Base-by-base conservation (phyloP, 2,797 vertebrate genomes). In the Rhynchonycteris naso region DNA sequence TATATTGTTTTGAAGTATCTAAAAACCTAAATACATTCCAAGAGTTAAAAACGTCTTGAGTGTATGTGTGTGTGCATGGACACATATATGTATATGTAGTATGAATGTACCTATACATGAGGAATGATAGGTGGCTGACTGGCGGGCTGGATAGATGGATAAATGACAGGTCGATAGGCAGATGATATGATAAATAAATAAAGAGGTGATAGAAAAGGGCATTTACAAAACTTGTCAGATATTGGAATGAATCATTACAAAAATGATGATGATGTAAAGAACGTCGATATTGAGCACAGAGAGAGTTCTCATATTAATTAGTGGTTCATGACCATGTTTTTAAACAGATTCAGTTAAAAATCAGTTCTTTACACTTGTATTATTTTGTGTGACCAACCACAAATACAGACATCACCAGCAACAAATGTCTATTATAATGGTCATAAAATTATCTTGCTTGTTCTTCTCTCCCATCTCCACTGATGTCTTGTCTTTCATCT, bases 1-100 rank as follows among this genome's bases (percentile, higher is more conserved):
- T 81, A 43, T 21, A 63, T 63, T 85, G 63, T 58, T 93, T 95
- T 83, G 78, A 92, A 54, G 38, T 63, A 52, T 35, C 7, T 58
- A 56, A 85, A 85, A 95, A 52, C 9, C 30, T 88, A 76, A 26
- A 66, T 9, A 83, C 66, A 13, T 7, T 8, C 14, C 3, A 16
- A 80, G 10, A 76, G 33, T 58, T 52, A 72, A 54, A 88, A 33
- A 35, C 38, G 84, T 38, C 80, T 72, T 58, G 30, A 61, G 10
- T 69, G 12, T 72, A 21, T 35, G 0, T 4, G 0, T 61, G 11
- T 61, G 1, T 56, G n/a, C n/a, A 16, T 19, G 9, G 7, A 8
- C 22, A 59, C 58, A 7, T 16, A 38, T 56, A 21, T 79, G 4
- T 74, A 15, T 28, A 4, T 15, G 22, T 72, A 75, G 15, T 43